Conservation (phyloP, 1,140 invertebrate genomes). For the Cydia amplana region DNA sequence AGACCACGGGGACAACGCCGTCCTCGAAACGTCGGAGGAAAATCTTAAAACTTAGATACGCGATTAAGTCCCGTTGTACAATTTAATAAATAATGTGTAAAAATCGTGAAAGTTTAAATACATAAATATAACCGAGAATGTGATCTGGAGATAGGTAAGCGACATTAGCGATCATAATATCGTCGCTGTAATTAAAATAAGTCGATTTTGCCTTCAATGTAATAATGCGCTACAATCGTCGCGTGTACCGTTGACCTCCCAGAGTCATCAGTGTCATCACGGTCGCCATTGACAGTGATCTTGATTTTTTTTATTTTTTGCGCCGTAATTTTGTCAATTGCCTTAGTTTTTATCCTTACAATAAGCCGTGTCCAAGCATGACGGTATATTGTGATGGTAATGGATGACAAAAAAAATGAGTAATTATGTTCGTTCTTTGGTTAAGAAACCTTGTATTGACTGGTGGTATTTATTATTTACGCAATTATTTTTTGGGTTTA, state of each 20-base stretch:
- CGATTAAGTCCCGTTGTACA: too few species aligned
- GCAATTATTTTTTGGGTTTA: neutral
- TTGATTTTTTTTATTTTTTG: conserved; percentile 61
- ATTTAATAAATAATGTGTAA: too few species aligned
- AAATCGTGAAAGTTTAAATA: too few species aligned
- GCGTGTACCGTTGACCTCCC: conserved; percentile 44
- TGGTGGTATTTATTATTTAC: conserved; percentile 9
- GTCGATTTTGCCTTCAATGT: neutral
- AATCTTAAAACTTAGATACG: too few species aligned
- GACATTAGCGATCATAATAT: too few species aligned
- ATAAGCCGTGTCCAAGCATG: conserved; percentile 42
- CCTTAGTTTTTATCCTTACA: conserved; percentile 40
- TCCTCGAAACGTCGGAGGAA: too few species aligned
- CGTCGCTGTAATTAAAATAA: neutral
- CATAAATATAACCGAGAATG: too few species aligned
- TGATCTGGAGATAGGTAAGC: too few species aligned
- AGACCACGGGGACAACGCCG: too few species aligned
- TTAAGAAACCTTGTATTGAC: conserved; percentile 4
- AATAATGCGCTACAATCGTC: neutral
- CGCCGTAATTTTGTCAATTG: conserved; percentile 40
- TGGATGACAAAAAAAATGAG: conserved; percentile 36
- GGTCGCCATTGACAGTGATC: conserved; percentile 64
- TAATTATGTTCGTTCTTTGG: conserved; percentile 36
- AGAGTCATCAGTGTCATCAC: conserved; percentile 47
- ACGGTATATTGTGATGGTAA: conserved; percentile 41